Evolutionary conservation across 2,888 invertebrate species (phyloP), one percentile per base, ranked within the genome.

Genomic region (Mythimna albipuncta): DNA sequence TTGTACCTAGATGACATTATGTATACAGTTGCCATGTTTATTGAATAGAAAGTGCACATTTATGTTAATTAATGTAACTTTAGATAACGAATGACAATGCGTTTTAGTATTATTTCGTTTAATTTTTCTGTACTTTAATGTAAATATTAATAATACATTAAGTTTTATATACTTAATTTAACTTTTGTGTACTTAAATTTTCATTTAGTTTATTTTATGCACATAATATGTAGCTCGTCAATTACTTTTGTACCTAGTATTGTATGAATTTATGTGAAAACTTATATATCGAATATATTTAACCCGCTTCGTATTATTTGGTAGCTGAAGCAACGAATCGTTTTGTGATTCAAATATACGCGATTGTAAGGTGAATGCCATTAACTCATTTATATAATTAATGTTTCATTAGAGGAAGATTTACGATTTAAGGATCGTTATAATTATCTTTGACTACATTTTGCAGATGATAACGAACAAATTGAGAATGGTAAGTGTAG

Each of bases 71-170:
- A 77, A 38, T 64, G 59, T 83, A 84, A 58, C 78, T 71, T 85
- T 85, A 85, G 79, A 72, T 84, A 90, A 92, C 93, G 94, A 93
- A 93, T 90, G 69, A 87, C 85, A 94, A 95, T 95, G 94, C 95
- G 95, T 95, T 96, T 93, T 95, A 95, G 95, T 95, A 95, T 95
- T 93, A 90, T 94, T 94, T 95, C 93, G 94, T 95, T 94, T 78
- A 21, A 7, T 72, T 83, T 79, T 64, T 80, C n/a, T 83, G 74
- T 84, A 85, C 77, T 83, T 83, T 76, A 77, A 59, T 89, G 85
- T 89, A 88, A 77, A 87, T 87, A 88, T 81, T 80, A 83, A 77
- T 81, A 82, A 77, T 82, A 54, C 38, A 64, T 69, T 61, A 69
- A 75, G 54, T 79, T 75, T 70, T 58, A 67, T 62, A 75, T 62